These are phyloP conservation scores for Tribolium madens DNA, from an alignment of 1,140 invertebrate genomes.

Conservation along the genomic window DNA sequence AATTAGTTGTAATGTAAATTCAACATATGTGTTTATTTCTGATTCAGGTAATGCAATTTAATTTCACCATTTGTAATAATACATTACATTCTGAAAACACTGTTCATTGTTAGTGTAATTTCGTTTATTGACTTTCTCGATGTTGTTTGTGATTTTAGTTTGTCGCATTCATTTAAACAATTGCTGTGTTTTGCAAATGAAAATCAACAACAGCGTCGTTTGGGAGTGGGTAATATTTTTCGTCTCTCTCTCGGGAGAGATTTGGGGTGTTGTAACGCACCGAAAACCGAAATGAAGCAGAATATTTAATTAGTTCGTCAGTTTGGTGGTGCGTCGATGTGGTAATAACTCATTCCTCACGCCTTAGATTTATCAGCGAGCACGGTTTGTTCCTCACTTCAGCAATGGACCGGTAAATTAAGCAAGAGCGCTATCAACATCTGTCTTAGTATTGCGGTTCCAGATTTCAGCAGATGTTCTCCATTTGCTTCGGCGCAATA, in stretches of 20 bases:
- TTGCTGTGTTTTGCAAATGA: not conserved
- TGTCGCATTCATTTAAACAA: not conserved
- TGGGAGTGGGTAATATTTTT: slow-evolving; percentile 11
- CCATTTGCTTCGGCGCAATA: slow-evolving; percentile 44
- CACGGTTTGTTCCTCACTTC: slow-evolving; percentile 46
- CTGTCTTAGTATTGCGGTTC: slow-evolving; percentile 48
- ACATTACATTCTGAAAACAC: too few species aligned
- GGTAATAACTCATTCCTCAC: slow-evolving; percentile 42
- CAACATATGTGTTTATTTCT: too few species aligned
- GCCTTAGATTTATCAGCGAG: slow-evolving; percentile 42
- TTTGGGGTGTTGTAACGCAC: not conserved
- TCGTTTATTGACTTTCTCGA: too few species aligned
- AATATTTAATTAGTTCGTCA: slow-evolving; percentile 42
- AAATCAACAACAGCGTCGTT: slow-evolving; percentile 4
- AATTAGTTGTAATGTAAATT: too few species aligned
- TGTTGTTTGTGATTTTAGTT: too few species aligned
- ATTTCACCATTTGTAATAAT: too few species aligned
- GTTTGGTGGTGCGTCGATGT: slow-evolving; percentile 40
- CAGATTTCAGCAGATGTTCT: slow-evolving; percentile 50
- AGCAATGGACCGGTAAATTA: slow-evolving; percentile 48
- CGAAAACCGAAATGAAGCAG: slow-evolving; percentile 32
- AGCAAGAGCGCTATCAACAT: slow-evolving; percentile 50
- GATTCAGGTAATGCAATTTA: too few species aligned
- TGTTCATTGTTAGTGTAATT: too few species aligned
- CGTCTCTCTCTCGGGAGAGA: too few species aligned